These are phyloP conservation scores for Axis porcinus DNA, from an alignment of 2,113 vertebrate species.

Conservation along the genomic window DNA sequence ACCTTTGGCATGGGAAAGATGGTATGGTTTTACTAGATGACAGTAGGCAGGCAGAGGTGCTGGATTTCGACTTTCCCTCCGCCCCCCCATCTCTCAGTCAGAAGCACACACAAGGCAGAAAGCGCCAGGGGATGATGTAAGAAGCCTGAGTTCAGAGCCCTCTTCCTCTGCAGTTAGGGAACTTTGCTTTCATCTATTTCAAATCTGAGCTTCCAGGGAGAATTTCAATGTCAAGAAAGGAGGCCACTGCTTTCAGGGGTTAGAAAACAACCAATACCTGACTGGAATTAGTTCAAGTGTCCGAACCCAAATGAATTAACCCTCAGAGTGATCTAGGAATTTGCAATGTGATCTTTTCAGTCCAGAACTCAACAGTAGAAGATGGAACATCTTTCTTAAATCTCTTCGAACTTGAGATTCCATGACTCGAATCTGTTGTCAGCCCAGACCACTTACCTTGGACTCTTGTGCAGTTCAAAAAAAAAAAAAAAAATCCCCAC, in stretches of 20 bases:
- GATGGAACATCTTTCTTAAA: neutral
- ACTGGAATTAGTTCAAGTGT: neutral
- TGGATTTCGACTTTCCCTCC: neutral
- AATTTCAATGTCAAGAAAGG: neutral
- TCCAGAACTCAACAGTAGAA: neutral
- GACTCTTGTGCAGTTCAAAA: neutral
- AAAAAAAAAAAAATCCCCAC: constrained; percentile 2
- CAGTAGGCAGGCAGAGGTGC: neutral
- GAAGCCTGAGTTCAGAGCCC: neutral
- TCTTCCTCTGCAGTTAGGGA: neutral
- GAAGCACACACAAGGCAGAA: neutral
- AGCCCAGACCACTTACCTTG: neutral
- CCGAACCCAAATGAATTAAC: neutral
- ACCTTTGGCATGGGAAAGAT: neutral
- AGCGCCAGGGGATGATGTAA: neutral
- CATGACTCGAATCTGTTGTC: neutral
- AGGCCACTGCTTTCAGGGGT: neutral
- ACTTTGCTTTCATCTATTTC: neutral
- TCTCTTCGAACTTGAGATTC: neutral
- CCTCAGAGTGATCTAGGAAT: neutral
- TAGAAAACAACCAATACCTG: neutral
- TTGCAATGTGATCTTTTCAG: neutral
- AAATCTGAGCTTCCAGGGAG: neutral
- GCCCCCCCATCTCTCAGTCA: neutral
- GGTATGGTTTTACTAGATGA: neutral